These are phyloP conservation scores for Lepus americanus DNA, from an alignment of 2,113 vertebrate species.

Conservation along the genomic window DNA sequence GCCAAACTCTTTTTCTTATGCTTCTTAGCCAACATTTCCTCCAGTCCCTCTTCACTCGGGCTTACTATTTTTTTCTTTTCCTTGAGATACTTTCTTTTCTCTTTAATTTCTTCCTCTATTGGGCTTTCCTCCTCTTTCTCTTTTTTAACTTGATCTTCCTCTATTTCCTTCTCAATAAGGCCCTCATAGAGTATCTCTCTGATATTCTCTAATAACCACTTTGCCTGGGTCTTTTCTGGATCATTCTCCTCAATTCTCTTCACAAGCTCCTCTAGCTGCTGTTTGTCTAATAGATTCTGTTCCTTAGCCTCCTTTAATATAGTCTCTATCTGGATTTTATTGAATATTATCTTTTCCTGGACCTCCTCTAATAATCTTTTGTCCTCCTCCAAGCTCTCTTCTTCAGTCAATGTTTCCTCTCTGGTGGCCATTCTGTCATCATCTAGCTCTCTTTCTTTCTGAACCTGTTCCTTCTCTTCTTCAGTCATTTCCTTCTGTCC, in stretches of 20 bases:
- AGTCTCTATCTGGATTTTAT: slow-evolving; percentile 23
- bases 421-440: background rate
- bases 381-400: slow-evolving; percentile 11
- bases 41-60: background rate
- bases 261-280: background rate
- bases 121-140: too few species aligned
- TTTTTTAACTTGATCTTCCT: background rate
- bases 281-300: slow-evolving; percentile 31
- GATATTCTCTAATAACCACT: slow-evolving; percentile 32
- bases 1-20: background rate
- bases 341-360: background rate
- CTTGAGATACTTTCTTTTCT: too few species aligned
- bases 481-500: background rate
- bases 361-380: background rate
- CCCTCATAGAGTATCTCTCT: background rate
- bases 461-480: background rate
- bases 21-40: background rate
- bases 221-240: background rate
- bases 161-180: background rate
- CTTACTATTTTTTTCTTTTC: background rate
- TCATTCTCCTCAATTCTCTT: background rate
- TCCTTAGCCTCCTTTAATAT: slow-evolving; percentile 32
- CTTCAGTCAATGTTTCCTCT: background rate
- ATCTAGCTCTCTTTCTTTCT: slow-evolving; percentile 23
- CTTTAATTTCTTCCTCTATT: too few species aligned